phyloP scores from a whole-genome alignment of 2,797 vertebrate species.

The Tenualosa ilisha region DNA sequence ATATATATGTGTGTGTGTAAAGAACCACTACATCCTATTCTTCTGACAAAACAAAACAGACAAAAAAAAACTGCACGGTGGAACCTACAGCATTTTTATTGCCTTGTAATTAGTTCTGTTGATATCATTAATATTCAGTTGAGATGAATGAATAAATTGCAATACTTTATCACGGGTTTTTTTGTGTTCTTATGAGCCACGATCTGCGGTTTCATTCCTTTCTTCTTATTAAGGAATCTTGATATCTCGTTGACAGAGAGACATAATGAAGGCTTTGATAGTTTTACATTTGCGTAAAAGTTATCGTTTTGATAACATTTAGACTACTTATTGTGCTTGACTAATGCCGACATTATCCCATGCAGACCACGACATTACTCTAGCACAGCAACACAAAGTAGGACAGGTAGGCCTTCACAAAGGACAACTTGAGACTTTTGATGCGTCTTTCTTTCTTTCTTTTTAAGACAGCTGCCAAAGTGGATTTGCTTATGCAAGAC shows the following conservation, averaged over 20 bases:
- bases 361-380: neutral
- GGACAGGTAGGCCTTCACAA: neutral
- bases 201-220: neutral
- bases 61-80: slow-evolving; percentile 61
- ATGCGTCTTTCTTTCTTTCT: neutral
- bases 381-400: neutral
- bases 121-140: slow-evolving; percentile 74
- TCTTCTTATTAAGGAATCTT: neutral
- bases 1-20: slow-evolving; percentile 73
- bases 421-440: neutral
- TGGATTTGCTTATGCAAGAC: slow-evolving; percentile 2
- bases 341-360: neutral
- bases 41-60: slow-evolving; percentile 54
- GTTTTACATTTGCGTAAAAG: neutral
- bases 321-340: neutral
- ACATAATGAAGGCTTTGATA: neutral
- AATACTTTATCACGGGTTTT: slow-evolving; percentile 54
- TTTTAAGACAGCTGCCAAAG: neutral
- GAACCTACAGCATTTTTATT: slow-evolving; percentile 71
- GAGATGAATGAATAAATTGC: slow-evolving; percentile 77
- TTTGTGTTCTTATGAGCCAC: slow-evolving; percentile 27
- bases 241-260: neutral
- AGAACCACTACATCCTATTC: slow-evolving; percentile 81
- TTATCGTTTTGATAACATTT: neutral
- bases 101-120: slow-evolving; percentile 73